A percentile compares a stretch with the other conserved stretches of the same genome.
These are phyloP conservation scores for Ylistrum balloti DNA, from an alignment of 1,140 invertebrate genomes.

Conservation along the genomic window DNA sequence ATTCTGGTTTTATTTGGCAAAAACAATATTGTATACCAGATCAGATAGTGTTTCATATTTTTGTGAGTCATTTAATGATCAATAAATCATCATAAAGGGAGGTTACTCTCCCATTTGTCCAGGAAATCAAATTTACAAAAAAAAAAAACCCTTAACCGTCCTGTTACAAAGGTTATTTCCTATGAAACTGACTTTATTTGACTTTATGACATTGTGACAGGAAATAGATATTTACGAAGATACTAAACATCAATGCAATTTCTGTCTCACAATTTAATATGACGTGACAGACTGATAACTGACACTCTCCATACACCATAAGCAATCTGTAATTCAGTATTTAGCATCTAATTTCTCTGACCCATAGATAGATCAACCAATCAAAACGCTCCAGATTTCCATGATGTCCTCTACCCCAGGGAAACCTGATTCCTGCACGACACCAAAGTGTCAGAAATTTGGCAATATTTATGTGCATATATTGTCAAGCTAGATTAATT, in stretches of 20 bases:
- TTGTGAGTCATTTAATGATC: not conserved
- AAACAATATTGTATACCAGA: too few species aligned
- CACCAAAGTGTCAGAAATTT: not conserved
- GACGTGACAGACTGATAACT: not conserved
- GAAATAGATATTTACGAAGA: not conserved
- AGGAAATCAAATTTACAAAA: not conserved
- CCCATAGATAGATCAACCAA: not conserved
- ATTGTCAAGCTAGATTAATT: not conserved
- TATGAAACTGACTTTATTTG: not conserved
- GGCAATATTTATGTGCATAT: conserved; percentile 18
- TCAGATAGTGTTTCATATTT: too few species aligned
- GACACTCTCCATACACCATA: not conserved
- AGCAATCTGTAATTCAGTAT: not conserved
- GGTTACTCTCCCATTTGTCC: not conserved
- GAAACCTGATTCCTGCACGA: not conserved
- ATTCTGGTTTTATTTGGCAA: too few species aligned
- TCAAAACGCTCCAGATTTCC: not conserved
- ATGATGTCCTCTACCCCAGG: not conserved
- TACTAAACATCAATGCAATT: not conserved
- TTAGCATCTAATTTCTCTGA: not conserved
- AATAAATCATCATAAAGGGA: not conserved
- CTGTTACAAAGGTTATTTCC: not conserved
- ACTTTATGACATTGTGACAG: too few species aligned
- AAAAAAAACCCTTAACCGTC: not conserved
- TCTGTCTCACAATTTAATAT: not conserved